Percentiles rank a stretch among this genome's conserved stretches.
These are phyloP conservation scores for Stichodactyla helianthus DNA, from an alignment of 64 coral and sea anemone genomes.

Conservation along the genomic window DNA sequence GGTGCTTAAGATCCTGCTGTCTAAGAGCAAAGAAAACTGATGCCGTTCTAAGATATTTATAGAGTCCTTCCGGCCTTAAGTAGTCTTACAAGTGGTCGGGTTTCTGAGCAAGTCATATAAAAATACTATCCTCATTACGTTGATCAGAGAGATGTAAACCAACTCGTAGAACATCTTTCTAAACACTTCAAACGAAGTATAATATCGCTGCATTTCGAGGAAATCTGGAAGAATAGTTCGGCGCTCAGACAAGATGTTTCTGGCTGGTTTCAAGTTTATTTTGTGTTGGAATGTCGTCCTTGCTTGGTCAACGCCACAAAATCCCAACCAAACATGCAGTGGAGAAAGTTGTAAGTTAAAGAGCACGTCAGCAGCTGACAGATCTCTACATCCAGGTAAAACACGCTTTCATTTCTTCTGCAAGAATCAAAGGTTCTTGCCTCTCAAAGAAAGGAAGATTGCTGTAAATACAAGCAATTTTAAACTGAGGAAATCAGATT, in stretches of 20 bases:
- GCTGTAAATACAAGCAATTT: too few relatives aligned
- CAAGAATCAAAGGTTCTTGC: background rate
- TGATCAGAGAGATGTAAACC: background rate
- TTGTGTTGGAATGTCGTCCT: background rate
- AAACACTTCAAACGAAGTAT: background rate
- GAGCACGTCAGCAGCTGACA: background rate
- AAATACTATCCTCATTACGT: background rate
- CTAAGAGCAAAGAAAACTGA: slow-evolving; percentile 14
- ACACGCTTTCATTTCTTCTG: background rate
- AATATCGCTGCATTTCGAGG: background rate
- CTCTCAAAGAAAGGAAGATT: background rate
- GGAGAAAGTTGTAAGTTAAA: background rate
- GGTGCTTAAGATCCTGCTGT: background rate
- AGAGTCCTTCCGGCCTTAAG: slow-evolving; percentile 13
- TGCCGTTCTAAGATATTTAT: slow-evolving; percentile 3
- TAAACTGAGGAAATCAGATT: too few relatives aligned
- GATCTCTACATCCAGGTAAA: background rate
- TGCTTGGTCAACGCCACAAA: background rate
- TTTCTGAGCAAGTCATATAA: background rate
- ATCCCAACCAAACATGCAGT: background rate
- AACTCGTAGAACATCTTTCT: background rate
- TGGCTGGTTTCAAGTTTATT: background rate
- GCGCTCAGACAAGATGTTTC: background rate
- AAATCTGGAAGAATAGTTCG: background rate
- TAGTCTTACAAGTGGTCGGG: slow-evolving; percentile 1